Conservation (phyloP, 2,113 vertebrate genomes). For the Passer domesticus region DNA sequence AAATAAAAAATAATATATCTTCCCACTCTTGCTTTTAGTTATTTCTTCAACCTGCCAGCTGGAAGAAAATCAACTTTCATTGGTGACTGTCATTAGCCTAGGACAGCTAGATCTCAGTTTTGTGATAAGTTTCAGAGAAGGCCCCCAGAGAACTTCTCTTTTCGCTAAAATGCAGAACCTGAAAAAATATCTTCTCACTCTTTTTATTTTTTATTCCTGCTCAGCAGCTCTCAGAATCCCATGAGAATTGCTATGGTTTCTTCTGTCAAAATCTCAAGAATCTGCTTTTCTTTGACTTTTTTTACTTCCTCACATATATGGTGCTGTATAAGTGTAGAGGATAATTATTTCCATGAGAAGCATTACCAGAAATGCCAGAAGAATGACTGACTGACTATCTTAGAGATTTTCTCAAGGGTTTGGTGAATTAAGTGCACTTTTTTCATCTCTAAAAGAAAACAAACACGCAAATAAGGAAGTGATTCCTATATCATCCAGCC, state of each 20-base stretch:
- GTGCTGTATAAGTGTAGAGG: constrained; percentile 27
- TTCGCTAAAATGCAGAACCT: constrained; percentile 51
- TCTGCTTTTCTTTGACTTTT: constrained; percentile 55
- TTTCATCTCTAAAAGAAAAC: not conserved
- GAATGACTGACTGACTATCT: not conserved
- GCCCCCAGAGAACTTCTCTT: constrained; percentile 63
- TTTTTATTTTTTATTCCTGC: constrained; percentile 46
- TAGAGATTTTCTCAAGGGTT: not conserved
- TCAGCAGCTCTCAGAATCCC: constrained; percentile 28
- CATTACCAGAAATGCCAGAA: not conserved
- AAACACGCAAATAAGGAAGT: not conserved
- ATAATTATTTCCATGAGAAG: constrained; percentile 36
- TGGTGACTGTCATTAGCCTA: constrained; percentile 65
- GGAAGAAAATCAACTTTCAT: constrained; percentile 56
- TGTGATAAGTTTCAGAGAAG: constrained; percentile 61
- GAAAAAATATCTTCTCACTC: constrained; percentile 65
- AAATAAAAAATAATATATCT: constrained; percentile 22
- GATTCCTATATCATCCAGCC: not conserved
- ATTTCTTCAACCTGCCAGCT: constrained; percentile 56
- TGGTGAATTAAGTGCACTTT: not conserved
- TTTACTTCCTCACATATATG: constrained; percentile 12
- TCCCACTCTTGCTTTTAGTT: constrained; percentile 40
- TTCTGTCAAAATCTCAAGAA: constrained; percentile 52
- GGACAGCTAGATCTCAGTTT: constrained; percentile 55
- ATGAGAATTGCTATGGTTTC: constrained; percentile 36